Evolutionary conservation across 92 coral and sea anemone genomes (phyloP), one percentile per base, ranked within the genome.

Genomic region (Parazoanthus atlanticus): DNA sequence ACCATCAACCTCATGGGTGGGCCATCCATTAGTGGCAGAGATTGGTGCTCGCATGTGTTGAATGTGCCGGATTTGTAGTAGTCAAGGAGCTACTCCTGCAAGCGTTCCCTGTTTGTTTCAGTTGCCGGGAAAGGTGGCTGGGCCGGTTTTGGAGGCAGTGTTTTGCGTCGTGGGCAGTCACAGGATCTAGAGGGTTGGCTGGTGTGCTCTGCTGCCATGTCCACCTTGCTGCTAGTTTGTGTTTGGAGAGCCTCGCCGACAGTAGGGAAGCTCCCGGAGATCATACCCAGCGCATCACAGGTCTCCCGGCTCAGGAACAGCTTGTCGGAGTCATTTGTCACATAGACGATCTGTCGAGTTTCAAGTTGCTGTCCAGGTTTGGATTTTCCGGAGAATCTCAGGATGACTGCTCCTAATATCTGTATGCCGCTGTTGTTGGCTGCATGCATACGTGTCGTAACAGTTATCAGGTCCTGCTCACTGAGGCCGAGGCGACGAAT

Each of bases 291-390:
- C 4, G 86, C 93, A 34, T 83, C 67, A 89, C 93, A 87, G 19
- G 93, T 49, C 77, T 93, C 95, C 30, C 93, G 77, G 90, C 95
- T 90, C 29, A 93, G 91, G 82, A 89, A 90, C 23, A 86, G 91
- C 74, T 84, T 82, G 88, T 90, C 92, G 0, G 94, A 87, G 91
- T 92, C 90, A 72, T 16, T 47, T 49, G 94, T 92, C 26, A 70
- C 94, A 80, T 78, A 56, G 3, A 56, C 64, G 23, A 56, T 1
- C 3, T 56, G 64, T 23, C 23, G 64, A 1, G 64, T 56, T 3
- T 56, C 64, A 1, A 56, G 3, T 56, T 23, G 5, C 64, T 79
- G 23, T 29, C 32, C 58, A 9, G 25, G 2, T 6, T 13, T 38
- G 0, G 84, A 21, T 17, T 79, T 25, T 1, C 46, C 46, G 1